Conservation (phyloP, 2,113 vertebrate genomes). For the Myiagra hebetior region DNA sequence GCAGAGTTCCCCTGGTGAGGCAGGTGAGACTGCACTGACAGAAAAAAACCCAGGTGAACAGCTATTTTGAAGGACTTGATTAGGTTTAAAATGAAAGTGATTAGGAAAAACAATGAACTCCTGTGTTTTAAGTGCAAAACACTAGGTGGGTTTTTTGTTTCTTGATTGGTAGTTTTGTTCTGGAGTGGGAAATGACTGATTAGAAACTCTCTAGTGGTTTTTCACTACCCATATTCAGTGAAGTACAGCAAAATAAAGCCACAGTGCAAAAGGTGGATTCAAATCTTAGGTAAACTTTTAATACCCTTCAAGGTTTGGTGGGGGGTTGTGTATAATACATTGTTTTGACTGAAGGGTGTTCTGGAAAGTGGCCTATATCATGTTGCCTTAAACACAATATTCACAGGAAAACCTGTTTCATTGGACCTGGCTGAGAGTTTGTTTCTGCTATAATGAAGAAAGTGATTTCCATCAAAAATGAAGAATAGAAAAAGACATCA, state of each 20-base stretch:
- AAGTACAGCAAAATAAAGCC: neutral
- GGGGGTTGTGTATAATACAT: neutral
- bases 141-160: neutral
- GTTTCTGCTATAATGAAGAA: neutral
- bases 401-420: neutral
- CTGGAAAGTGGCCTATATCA: neutral
- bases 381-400: neutral
- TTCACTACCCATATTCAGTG: neutral
- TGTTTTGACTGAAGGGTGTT: neutral
- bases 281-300: neutral
- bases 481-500: neutral
- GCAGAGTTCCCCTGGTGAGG: neutral
- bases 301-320: neutral
- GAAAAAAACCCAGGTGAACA: neutral
- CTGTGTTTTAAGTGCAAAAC: neutral
- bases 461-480: conserved; percentile 3
- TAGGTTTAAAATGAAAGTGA: neutral
- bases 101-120: neutral
- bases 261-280: neutral
- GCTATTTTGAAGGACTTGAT: neutral
- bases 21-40: neutral
- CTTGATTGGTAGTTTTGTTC: neutral
- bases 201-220: neutral
- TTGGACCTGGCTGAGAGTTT: neutral
- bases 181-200: neutral